These are phyloP conservation scores for Ochropacha duplaris DNA, from an alignment of 2,888 invertebrate genomes.

Conservation along the genomic window DNA sequence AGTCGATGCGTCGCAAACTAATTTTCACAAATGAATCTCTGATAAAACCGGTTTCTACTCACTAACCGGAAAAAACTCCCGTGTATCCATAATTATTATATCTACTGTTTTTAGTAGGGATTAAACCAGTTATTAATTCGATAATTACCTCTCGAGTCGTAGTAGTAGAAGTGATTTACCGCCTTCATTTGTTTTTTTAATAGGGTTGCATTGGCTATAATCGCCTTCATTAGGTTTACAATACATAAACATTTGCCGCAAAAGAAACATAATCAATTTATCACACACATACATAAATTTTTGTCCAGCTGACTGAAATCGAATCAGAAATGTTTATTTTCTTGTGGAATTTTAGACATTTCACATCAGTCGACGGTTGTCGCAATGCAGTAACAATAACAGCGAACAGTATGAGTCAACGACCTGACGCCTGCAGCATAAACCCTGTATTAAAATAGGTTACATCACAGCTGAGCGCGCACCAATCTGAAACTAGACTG, in stretches of 20 bases:
- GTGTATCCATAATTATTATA: not conserved
- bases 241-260: too few relatives aligned
- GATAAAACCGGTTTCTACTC: not conserved
- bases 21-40: not conserved
- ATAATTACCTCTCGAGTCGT: too few relatives aligned
- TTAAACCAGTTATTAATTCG: not conserved
- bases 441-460: not conserved
- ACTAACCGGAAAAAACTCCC: not conserved
- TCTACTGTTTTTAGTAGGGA: not conserved
- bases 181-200: not conserved
- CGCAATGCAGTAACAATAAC: not conserved
- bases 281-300: not conserved
- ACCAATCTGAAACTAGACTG: not conserved
- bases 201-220: too few relatives aligned
- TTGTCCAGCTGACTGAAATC: not conserved
- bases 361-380: not conserved
- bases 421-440: not conserved
- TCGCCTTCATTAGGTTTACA: too few relatives aligned
- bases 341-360: not conserved
- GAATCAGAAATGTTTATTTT: not conserved
- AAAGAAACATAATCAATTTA: not conserved
- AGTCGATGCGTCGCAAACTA: not conserved
- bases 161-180: not conserved
- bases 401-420: not conserved
- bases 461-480: not conserved